Evolutionary conservation across 2,888 invertebrate genomes (phyloP).

Genomic region (Dicyrtoma fusca): DNA sequence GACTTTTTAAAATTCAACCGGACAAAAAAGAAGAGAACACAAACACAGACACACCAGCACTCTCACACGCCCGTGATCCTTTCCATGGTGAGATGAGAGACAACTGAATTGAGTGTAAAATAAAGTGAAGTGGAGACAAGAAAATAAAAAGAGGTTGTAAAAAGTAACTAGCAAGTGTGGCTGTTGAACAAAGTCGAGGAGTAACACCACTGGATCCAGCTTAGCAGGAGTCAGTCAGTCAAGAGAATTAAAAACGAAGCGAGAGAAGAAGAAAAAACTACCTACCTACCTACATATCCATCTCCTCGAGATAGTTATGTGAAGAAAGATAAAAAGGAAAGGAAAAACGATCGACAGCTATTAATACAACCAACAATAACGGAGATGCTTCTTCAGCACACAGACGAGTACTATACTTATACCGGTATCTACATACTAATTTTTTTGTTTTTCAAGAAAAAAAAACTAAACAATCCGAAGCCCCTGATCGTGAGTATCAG

Average conservation of each 20-base stretch:
- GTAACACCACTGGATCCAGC: background rate
- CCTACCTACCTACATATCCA: background rate
- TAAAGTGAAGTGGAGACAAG: too few relatives aligned
- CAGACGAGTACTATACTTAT: too few relatives aligned
- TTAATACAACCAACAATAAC: background rate
- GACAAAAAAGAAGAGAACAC: too few relatives aligned
- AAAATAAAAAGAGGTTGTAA: too few relatives aligned
- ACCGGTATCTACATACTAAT: too few relatives aligned
- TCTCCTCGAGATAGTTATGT: background rate
- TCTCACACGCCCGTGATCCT: too few relatives aligned
- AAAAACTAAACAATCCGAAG: background rate
- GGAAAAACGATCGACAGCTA: slow-evolving; percentile 13
- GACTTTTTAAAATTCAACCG: too few relatives aligned
- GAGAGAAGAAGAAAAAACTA: slow-evolving; percentile 12
- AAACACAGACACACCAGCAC: too few relatives aligned
- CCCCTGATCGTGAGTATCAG: too few relatives aligned
- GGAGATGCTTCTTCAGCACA: too few relatives aligned
- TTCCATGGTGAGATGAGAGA: too few relatives aligned
- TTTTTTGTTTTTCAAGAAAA: slow-evolving; percentile 15
- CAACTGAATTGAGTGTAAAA: too few relatives aligned
- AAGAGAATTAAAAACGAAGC: background rate
- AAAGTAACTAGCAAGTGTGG: background rate
- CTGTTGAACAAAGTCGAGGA: background rate
- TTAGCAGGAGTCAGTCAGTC: slow-evolving; percentile 15
- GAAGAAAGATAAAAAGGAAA: background rate